Conservation (phyloP, 1,140 invertebrate genomes). For the Zophobas atratus region DNA sequence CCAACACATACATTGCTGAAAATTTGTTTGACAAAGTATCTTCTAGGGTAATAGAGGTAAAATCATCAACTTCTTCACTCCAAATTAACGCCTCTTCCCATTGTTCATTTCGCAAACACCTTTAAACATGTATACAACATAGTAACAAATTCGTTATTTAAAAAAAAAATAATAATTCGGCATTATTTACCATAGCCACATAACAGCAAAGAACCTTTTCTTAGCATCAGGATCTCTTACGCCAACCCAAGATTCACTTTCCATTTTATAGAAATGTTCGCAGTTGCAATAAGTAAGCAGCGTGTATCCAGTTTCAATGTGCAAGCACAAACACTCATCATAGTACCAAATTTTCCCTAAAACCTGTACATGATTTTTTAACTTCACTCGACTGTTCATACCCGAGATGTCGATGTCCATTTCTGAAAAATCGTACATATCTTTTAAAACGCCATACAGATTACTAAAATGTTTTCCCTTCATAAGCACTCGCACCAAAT, state of each 20-base stretch:
- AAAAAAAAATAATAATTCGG: slow-evolving; percentile 8
- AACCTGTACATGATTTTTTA: not conserved
- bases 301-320: slow-evolving; percentile 69
- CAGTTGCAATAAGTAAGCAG: slow-evolving; percentile 61
- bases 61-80: slow-evolving; percentile 65
- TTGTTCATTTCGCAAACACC: slow-evolving; percentile 65
- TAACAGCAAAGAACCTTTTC: slow-evolving; percentile 66
- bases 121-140: slow-evolving; percentile 45
- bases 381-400: slow-evolving; percentile 44
- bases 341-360: slow-evolving; percentile 68
- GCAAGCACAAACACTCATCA: slow-evolving; percentile 67
- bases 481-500: slow-evolving; percentile 66
- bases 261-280: slow-evolving; percentile 66
- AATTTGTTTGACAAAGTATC: slow-evolving; percentile 65
- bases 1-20: slow-evolving; percentile 66
- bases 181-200: slow-evolving; percentile 70
- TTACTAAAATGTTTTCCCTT: slow-evolving; percentile 65
- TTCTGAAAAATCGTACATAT: slow-evolving; percentile 67
- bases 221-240: slow-evolving; percentile 67
- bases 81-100: slow-evolving; percentile 68
- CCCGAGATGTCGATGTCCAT: slow-evolving; percentile 69
- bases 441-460: slow-evolving; percentile 65
- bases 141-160: not conserved
- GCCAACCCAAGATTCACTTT: slow-evolving; percentile 63
- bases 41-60: slow-evolving; percentile 56